phyloP scores from a whole-genome alignment of 2,888 invertebrate genomes.

The Dastarcus helophoroides region DNA sequence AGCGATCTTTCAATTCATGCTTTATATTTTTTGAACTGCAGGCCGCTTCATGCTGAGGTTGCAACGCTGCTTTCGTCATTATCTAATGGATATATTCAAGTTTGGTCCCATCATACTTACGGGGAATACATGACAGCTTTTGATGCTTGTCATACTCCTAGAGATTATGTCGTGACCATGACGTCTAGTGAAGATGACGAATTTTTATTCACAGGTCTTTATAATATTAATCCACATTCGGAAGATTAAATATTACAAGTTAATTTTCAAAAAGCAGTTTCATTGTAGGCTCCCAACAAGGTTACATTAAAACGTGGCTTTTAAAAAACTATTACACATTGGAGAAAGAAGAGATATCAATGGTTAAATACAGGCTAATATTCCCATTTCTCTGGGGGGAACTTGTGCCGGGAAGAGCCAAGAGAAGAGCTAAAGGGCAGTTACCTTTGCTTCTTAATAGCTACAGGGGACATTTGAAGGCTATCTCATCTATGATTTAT shows the following conservation, averaged over 20 bases:
- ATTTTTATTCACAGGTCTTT: conserved; percentile 58
- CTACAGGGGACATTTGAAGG: conserved; percentile 58
- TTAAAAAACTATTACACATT: conserved; percentile 52
- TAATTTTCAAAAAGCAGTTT: too few relatives aligned
- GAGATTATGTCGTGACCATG: conserved; percentile 57
- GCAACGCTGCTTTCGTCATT: conserved; percentile 62
- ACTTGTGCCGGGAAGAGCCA: conserved; percentile 54
- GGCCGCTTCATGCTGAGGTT: conserved; percentile 40
- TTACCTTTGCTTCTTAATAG: conserved; percentile 57
- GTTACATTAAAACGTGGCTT: conserved; percentile 73
- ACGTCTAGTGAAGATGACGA: conserved; percentile 58
- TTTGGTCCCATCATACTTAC: conserved; percentile 69
- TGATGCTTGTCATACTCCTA: conserved; percentile 53
- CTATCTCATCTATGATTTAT: conserved; percentile 55
- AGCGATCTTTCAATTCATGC: conserved; percentile 50
- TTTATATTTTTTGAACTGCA: conserved; percentile 52
- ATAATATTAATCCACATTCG: too few relatives aligned
- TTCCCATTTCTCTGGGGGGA: conserved; percentile 66
- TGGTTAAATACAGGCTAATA: conserved; percentile 51
- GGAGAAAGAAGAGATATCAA: conserved; percentile 43
- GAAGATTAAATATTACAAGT: too few relatives aligned
- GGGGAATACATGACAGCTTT: conserved; percentile 63
- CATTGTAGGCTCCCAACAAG: too few relatives aligned
- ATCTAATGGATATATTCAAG: conserved; percentile 64
- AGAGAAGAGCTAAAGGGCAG: conserved; percentile 49